Evolutionary conservation across 2,113 vertebrate genomes (phyloP).

Genomic region (Spea multiplicata): DNA sequence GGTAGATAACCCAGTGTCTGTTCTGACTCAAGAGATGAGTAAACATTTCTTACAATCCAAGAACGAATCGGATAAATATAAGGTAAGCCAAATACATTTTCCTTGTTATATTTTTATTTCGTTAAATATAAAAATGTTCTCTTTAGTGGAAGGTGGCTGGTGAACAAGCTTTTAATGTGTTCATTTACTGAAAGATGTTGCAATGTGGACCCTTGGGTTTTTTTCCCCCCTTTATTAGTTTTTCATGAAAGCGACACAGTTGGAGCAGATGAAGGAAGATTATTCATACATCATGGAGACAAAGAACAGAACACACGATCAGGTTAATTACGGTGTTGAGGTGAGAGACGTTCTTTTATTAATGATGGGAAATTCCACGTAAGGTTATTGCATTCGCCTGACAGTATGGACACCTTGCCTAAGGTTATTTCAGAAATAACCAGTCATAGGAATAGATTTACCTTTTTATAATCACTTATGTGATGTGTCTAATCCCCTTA

Average conservation of each 20-base stretch:
- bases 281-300: constrained; percentile 88
- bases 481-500: too few relatives aligned
- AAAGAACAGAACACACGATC: constrained; percentile 76
- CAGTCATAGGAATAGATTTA: too few relatives aligned
- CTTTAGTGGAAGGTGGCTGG: too few relatives aligned
- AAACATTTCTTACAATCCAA: constrained; percentile 94
- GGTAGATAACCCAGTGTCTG: constrained; percentile 94
- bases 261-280: constrained; percentile 95
- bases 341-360: constrained; percentile 58
- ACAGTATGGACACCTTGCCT: too few relatives aligned
- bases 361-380: too few relatives aligned
- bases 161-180: too few relatives aligned
- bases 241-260: constrained; percentile 96
- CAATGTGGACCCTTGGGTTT: neutral
- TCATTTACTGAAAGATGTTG: too few relatives aligned
- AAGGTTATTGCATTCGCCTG: too few relatives aligned
- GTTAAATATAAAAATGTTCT: too few relatives aligned
- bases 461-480: too few relatives aligned
- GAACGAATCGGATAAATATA: constrained; percentile 94
- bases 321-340: constrained; percentile 80
- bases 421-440: too few relatives aligned
- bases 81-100: constrained; percentile 66
- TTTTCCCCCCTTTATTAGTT: constrained; percentile 67
- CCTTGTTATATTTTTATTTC: too few relatives aligned
- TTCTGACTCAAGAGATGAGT: constrained; percentile 98